phyloP scores from a whole-genome alignment of 2,797 vertebrate species.

The Phaenicophaeus curvirostris region DNA sequence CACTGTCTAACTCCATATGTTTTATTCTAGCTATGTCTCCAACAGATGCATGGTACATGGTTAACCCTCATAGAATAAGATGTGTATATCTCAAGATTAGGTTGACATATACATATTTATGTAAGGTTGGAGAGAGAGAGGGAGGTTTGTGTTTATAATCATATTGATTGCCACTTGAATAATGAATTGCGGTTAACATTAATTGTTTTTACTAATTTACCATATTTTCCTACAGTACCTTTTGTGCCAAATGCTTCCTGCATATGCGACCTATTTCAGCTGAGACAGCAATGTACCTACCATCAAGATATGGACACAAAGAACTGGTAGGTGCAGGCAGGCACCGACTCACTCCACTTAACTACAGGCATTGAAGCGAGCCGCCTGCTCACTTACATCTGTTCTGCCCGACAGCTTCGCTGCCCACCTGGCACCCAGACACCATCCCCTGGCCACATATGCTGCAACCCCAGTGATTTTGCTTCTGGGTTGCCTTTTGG shows the following conservation, averaged over 20 bases:
- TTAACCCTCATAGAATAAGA: neutral
- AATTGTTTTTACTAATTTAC: neutral
- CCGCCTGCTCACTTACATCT: fast-evolving
- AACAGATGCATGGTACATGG: neutral
- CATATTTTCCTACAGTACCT: neutral
- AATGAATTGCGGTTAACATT: neutral
- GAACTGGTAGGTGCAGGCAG: neutral
- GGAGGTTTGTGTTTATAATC: neutral
- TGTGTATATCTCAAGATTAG: neutral
- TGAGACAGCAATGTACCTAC: neutral
- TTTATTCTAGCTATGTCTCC: constrained; percentile 31
- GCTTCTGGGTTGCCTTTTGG: neutral
- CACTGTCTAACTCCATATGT: constrained; percentile 32
- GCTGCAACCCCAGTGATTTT: neutral
- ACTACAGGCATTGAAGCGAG: neutral
- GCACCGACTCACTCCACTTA: fast-evolving
- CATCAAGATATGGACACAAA: fast-evolving
- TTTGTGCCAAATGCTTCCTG: neutral
- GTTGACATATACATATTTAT: neutral
- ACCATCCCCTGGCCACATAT: fast-evolving
- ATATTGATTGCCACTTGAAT: constrained; percentile 7
- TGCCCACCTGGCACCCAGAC: neutral
- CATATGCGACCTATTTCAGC: neutral
- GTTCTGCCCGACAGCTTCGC: neutral
- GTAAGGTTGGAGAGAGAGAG: neutral